Conservation (phyloP, 1,140 invertebrate species). For the Panulirus ornatus region DNA sequence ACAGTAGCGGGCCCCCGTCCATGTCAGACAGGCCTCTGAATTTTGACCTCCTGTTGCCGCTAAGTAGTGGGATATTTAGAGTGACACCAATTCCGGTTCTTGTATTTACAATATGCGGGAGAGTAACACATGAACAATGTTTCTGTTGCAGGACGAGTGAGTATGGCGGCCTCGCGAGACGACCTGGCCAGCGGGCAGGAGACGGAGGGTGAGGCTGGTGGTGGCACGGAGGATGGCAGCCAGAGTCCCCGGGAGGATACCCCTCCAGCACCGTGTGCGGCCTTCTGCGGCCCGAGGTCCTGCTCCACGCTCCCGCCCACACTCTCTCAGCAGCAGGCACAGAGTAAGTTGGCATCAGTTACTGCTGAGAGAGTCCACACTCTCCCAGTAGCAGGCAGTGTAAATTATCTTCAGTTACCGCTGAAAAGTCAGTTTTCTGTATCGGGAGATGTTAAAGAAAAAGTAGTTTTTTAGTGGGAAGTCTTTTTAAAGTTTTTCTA, state of each 20-base stretch:
- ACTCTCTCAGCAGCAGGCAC: slow-evolving; percentile 8
- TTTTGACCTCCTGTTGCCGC: background rate
- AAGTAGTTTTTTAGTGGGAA: too few relatives aligned
- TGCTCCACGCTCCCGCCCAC: slow-evolving; percentile 56
- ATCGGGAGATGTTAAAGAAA: too few relatives aligned
- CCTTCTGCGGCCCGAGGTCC: slow-evolving; percentile 53
- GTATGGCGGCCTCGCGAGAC: slow-evolving; percentile 41
- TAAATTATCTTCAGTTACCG: too few relatives aligned
- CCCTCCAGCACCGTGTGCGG: slow-evolving; percentile 58
- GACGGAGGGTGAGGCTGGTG: slow-evolving; percentile 12
- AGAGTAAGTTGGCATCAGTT: background rate
- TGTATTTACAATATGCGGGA: background rate
- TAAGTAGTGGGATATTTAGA: background rate
- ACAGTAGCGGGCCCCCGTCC: background rate
- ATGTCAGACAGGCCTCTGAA: background rate
- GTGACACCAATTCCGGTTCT: background rate
- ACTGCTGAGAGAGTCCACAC: too few relatives aligned
- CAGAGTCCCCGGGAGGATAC: slow-evolving; percentile 53
- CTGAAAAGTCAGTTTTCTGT: too few relatives aligned
- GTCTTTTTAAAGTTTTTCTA: too few relatives aligned
- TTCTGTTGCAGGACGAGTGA: background rate
- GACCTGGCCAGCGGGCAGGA: slow-evolving; percentile 15
- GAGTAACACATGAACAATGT: background rate
- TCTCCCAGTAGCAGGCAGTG: too few relatives aligned
- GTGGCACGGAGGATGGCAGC: background rate